Base-by-base conservation (phyloP, 2,113 vertebrate genomes). In the Gorsachius goisagi region DNA sequence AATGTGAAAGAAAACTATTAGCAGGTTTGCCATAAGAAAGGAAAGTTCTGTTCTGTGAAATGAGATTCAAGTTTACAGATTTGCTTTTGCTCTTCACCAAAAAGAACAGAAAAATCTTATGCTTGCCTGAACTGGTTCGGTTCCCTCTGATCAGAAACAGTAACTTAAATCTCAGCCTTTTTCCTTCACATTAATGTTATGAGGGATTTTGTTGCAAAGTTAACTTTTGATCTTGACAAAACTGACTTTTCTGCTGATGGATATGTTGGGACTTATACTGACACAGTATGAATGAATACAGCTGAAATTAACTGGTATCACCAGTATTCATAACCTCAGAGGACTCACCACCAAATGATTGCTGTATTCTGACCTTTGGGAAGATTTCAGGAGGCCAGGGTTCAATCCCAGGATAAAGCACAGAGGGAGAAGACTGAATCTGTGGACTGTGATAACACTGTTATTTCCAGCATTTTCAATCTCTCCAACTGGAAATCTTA, bases 151-250 rank as follows among this genome's bases (percentile, higher is more conserved):
- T 26, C 2, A 0, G 55, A 93, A 94, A 58, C 9, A 64, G 21
- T 62, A 13, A 68, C 24, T 76, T 75, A 89, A 79, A 32, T 62
- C 11, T 90, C 66, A 68, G 0, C 45, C 12, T 39, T 85, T 18
- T 64, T 41, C 30, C 23, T 88, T 88, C 23, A 44, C 33, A 72
- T 64, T 11, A 77, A 64, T 82, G 3, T 14, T 64, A 75, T 39
- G 30, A 82, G 39, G 56, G 93, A 52, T 95, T 90, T n/a, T 85
- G 6, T 72, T 94, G 33, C 24, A 58, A 67, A 73, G 24, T 58
- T 37, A 93, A 67, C 28, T 88, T 89, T 73, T 93, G 15, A 53
- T 90, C 32, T 76, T 93, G 53, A 83, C 63, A 77, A 88, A 85
- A 49, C 16, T 66, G 39, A 79, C 45, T 92, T 94, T 92, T 88